Conservation (phyloP, 1,140 invertebrate species). For the Drosophila sp. region DNA sequence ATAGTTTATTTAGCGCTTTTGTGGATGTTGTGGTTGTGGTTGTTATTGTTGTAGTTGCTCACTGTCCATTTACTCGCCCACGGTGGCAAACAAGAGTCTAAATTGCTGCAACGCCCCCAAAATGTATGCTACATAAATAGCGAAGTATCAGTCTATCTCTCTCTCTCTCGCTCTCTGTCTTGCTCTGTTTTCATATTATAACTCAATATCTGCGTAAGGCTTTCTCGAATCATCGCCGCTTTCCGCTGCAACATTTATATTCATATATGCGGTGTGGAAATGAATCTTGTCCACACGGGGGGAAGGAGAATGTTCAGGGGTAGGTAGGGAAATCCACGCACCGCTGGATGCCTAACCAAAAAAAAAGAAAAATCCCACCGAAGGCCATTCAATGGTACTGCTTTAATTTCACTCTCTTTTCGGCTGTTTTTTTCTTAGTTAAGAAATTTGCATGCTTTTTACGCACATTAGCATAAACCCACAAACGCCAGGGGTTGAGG, state of each 20-base stretch:
- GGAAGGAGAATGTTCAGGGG: too few species aligned
- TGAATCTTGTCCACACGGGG: conserved; percentile 58
- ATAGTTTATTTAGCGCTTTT: conserved; percentile 77
- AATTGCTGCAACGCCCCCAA: conserved; percentile 52
- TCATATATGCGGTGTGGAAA: conserved; percentile 80
- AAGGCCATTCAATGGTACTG: conserved; percentile 34
- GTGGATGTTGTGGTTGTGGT: conserved; percentile 46
- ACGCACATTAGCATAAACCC: conserved; percentile 74
- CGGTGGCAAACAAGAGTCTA: conserved; percentile 39
- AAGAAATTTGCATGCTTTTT: conserved; percentile 78
- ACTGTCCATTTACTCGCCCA: conserved; percentile 62
- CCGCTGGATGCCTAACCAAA: conserved; percentile 58
- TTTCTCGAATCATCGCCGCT: conserved; percentile 42
- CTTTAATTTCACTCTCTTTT: conserved; percentile 39
- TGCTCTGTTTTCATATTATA: conserved; percentile 59
- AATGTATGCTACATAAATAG: conserved; percentile 62
- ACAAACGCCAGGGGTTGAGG: conserved; percentile 30
- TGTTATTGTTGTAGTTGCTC: conserved; percentile 48
- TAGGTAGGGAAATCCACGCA: conserved; percentile 35
- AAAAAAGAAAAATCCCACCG: conserved; percentile 9
- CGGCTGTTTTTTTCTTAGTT: conserved; percentile 43
- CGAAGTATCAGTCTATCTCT: neutral
- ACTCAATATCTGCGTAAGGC: conserved; percentile 76
- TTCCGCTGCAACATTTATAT: conserved; percentile 69
- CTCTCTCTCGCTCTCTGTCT: neutral